These are phyloP conservation scores for Tortricodes alternella DNA, from an alignment of 2,888 invertebrate genomes.

Conservation along the genomic window DNA sequence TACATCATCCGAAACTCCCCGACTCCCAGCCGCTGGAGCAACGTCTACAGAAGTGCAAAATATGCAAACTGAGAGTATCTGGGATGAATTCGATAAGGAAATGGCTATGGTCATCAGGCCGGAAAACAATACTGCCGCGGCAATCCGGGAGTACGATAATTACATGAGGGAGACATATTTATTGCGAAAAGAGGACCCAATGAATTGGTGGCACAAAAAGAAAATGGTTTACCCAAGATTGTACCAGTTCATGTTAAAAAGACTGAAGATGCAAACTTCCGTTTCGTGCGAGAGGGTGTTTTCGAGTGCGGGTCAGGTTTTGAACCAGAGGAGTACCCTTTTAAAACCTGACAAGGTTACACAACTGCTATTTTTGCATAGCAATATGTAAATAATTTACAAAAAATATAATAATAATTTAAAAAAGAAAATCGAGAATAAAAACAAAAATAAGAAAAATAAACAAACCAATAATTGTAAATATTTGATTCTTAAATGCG, in stretches of 20 bases:
- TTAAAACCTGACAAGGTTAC: constrained; percentile 1
- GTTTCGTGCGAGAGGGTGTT: constrained; percentile 4
- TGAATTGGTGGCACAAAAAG: neutral
- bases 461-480: neutral
- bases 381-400: neutral
- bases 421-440: no score
- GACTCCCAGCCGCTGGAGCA: neutral
- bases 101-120: neutral
- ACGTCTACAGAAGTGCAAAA: neutral
- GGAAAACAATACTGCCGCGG: neutral
- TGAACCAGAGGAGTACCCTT: constrained; percentile 2
- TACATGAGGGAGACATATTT: neutral
- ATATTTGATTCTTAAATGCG: constrained; percentile 8
- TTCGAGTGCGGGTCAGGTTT: constrained; percentile 1
- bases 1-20: neutral
- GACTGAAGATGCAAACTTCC: neutral
- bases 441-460: neutral
- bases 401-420: no score
- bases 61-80: neutral
- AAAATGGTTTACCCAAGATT: neutral
- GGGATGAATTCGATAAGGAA: neutral
- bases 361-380: neutral
- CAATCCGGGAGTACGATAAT: neutral
- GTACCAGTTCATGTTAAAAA: neutral
- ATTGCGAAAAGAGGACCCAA: neutral